Evolutionary conservation across 2,113 vertebrate genomes (phyloP), one percentile per base, ranked within the genome.

Genomic region (Rhipidura dahli): DNA sequence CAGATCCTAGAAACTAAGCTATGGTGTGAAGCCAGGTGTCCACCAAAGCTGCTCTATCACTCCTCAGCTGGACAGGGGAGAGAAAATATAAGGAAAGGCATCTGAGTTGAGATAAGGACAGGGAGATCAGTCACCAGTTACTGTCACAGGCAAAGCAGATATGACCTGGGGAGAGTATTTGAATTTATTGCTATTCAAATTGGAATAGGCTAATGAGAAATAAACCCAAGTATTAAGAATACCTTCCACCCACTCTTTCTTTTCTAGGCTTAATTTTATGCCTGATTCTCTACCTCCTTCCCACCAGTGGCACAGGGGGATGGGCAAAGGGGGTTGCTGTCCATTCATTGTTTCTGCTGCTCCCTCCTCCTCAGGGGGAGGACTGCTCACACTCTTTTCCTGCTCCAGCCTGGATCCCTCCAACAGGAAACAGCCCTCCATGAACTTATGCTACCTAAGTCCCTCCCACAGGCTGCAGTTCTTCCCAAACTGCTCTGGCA

Each of bases 281-380:
- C n/a, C 33, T 26, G n/a, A 47, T 53, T 68, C 61, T 83, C n/a
- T 45, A 4, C 6, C 27, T 59, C n/a, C 19, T 51, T 24, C 23
- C 13, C 15, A n/a, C 28, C 23, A 39, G 39, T 0, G 1, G 27
- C 0, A 0, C 23, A 45, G 28, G 15, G 5, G 7, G 6, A 51
- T 28, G n/a, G 28, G 51, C 11, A 81, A 51, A 30, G 28, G 6
- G 7, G 13, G 9, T 23, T 1, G 2, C 9, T 0, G 1, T 45
- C 28, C 8, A 19, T 73, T 39, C 8, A 59, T 37, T 59, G 12
- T 39, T 65, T 81, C 51, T 73, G 23, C 19, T 0, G 0, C 28
- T n/a, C 22, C 19, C 39, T 65, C 18, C 37, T 57, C 11, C 51
- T 57, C 60, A 49, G 30, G 18, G n/a, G 50, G 35, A 57, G 8